Percentiles rank a stretch among this genome's conserved stretches.
phyloP scores from a whole-genome alignment of 2,888 invertebrate genomes.

The Xanthorhoe spadicearia region DNA sequence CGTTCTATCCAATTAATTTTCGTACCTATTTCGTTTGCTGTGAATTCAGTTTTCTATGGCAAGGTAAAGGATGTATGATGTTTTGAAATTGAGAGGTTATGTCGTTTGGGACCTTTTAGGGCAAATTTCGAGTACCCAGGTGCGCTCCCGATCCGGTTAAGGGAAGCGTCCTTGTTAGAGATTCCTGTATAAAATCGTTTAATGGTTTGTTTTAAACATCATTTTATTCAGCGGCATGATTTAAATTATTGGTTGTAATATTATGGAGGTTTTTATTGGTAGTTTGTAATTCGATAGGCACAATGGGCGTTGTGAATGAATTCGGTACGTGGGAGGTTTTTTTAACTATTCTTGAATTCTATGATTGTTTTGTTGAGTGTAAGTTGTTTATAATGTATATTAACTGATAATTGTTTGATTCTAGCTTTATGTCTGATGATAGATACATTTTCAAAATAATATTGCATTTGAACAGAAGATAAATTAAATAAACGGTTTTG shows the following conservation, averaged over 20 bases:
- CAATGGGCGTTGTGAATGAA: conserved; percentile 58
- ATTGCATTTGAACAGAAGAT: no score
- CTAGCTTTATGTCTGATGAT: background rate
- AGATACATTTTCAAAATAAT: no score
- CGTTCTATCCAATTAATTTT: conserved; percentile 47
- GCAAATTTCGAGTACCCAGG: conserved; percentile 83
- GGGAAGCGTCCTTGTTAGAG: conserved; percentile 83
- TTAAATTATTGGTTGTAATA: conserved; percentile 79
- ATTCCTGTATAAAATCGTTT: conserved; percentile 83
- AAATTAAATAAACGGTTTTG: no score
- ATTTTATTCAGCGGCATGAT: conserved; percentile 75
- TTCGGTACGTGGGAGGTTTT: conserved; percentile 59
- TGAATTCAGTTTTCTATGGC: conserved; percentile 47
- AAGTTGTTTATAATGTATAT: conserved; percentile 38
- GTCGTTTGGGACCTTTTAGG: conserved; percentile 84
- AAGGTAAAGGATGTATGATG: conserved; percentile 48
- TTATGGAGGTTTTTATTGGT: conserved; percentile 65
- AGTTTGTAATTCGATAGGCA: conserved; percentile 66
- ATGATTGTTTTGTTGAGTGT: conserved; percentile 54
- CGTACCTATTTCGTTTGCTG: conserved; percentile 40
- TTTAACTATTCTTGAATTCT: conserved; percentile 45
- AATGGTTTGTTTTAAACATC: conserved; percentile 85
- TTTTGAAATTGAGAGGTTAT: conserved; percentile 47
- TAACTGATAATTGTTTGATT: conserved; percentile 12
- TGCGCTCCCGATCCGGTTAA: conserved; percentile 85